Conservation (phyloP, 2,888 invertebrate genomes). For the Imbricaverruca yamaguchii region DNA sequence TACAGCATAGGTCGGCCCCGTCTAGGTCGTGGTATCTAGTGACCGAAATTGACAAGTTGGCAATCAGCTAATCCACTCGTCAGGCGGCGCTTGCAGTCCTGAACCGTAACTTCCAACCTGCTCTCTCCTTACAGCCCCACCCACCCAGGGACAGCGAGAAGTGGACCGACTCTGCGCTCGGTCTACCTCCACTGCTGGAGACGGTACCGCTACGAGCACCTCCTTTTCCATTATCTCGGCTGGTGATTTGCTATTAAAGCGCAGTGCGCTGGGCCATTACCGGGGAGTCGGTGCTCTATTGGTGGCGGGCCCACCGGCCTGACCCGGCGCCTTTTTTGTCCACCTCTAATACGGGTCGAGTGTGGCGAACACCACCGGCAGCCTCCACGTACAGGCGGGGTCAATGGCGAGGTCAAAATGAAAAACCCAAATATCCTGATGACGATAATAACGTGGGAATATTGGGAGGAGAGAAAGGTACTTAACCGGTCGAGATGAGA, state of each 20-base stretch:
- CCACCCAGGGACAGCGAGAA: too few relatives aligned
- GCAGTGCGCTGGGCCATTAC: background rate
- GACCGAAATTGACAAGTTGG: too few relatives aligned
- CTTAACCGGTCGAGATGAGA: background rate
- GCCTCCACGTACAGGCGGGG: background rate
- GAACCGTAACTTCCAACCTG: too few relatives aligned
- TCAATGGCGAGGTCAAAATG: background rate
- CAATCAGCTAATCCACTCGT: too few relatives aligned
- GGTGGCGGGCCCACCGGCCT: background rate
- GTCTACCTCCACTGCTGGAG: too few relatives aligned
- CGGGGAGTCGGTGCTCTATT: background rate
- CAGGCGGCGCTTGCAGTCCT: too few relatives aligned
- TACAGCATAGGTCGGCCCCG: too few relatives aligned
- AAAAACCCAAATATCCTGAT: background rate
- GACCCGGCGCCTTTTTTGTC: background rate
- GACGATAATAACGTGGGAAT: conserved; percentile 16
- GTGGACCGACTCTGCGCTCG: too few relatives aligned
- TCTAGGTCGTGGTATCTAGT: too few relatives aligned
- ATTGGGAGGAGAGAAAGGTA: background rate
- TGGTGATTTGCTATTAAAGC: background rate
- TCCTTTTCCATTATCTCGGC: background rate
- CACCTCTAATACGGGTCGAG: background rate
- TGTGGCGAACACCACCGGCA: conserved; percentile 5
- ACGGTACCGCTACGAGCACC: too few relatives aligned
- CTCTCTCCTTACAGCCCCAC: too few relatives aligned